phyloP scores from a whole-genome alignment of 2,797 vertebrate species.

The Carduelis carduelis region DNA sequence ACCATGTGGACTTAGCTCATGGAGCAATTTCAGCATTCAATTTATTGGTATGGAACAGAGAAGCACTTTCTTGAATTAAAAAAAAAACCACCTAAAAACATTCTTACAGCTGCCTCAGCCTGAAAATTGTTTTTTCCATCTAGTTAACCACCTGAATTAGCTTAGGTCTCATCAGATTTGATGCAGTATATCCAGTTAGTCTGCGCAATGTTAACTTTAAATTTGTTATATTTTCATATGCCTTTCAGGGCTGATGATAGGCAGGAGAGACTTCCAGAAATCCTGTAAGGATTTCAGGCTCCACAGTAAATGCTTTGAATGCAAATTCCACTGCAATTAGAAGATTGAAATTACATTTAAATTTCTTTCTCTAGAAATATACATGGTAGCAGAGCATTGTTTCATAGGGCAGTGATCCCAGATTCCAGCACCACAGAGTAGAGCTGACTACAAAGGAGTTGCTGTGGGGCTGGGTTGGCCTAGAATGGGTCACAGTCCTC shows the following conservation, averaged over 20 bases:
- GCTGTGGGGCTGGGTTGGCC: neutral
- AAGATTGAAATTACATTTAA: slow-evolving; percentile 36
- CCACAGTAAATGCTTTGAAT: slow-evolving; percentile 81
- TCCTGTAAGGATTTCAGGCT: slow-evolving; percentile 80
- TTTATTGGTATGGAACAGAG: neutral
- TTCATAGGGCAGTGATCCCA: neutral
- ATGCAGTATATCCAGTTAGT: neutral
- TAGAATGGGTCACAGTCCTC: neutral
- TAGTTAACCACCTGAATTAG: neutral
- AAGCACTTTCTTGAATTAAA: neutral
- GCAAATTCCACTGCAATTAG: slow-evolving; percentile 84
- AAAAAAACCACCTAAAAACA: neutral
- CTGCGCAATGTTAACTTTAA: neutral
- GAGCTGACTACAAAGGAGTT: neutral
- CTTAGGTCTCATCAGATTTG: neutral
- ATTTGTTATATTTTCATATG: slow-evolving; percentile 48
- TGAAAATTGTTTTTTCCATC: neutral
- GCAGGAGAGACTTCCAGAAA: slow-evolving; percentile 78
- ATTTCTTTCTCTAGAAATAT: slow-evolving; percentile 51
- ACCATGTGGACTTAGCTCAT: neutral
- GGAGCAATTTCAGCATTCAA: neutral
- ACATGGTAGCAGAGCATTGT: neutral
- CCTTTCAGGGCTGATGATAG: slow-evolving; percentile 74
- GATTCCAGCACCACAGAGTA: neutral
- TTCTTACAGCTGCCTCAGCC: neutral